Evolutionary conservation across 2,113 vertebrate species (phyloP), one percentile per base, ranked within the genome.

Genomic region (Brachyhypopomus gauderio): DNA sequence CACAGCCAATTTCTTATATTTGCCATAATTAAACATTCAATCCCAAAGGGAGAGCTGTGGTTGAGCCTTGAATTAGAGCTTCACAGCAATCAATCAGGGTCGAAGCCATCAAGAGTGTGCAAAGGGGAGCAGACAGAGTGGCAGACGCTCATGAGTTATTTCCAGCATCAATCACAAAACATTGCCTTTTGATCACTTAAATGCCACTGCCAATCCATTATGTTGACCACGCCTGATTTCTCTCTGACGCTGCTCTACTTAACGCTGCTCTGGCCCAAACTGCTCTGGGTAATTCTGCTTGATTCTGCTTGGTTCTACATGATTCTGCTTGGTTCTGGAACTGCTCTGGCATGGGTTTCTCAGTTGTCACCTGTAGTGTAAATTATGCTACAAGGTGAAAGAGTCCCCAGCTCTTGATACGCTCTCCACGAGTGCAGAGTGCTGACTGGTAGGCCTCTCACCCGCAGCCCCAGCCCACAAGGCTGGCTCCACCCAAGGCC

Each of bases 1-100:
- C 77, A 55, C 64, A 48, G 82, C 63, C 78, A 78, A 85, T 77
- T 78, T 80, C 45, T 73, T 79, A 75, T 73, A 84, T 78, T 74
- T 56, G 59, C 70, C 60, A 60, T 79, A 86, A 87, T 86, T 86
- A 86, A 80, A 80, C 76, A 82, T 86, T 82, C 64, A 80, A 75
- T 79, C 77, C 75, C 63, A 64, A 72, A 86, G 82, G 72, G 78
- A 76, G 64, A 72, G n/a, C 71, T 12, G 55, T 62, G 75, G 60
- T 69, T 72, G 36, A 87, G 64, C 59, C 69, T 45, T 66, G 69
- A 66, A 82, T 79, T 78, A 75, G 72, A 4, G 70, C 80, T 81
- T 76, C 66, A 70, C 34, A 52, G 23, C 80, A 79, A 79, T 85
- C 80, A 75, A 75, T 81, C 80, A 70, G 80, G 80, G 80, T 81